Conservation (phyloP, 2,113 vertebrate genomes). For the Psilopsiagon aurifrons region DNA sequence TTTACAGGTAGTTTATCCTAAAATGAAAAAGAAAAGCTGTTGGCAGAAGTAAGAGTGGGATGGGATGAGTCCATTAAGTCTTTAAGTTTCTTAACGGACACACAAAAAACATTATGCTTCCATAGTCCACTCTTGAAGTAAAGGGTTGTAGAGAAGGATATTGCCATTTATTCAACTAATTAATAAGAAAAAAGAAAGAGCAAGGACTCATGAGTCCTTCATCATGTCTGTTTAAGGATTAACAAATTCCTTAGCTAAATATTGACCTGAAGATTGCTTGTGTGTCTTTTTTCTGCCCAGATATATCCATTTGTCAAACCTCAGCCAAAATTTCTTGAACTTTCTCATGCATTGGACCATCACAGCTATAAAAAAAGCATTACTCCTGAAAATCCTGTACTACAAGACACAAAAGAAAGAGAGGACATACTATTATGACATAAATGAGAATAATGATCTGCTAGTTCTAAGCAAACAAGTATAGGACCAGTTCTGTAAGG, state of each 20-base stretch:
- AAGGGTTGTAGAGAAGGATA: not conserved
- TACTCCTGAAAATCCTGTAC: not conserved
- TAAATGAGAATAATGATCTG: not conserved
- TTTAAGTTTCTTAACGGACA: not conserved
- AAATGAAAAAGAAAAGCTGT: not conserved
- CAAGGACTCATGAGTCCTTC: not conserved
- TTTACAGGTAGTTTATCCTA: not conserved
- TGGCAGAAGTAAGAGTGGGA: not conserved
- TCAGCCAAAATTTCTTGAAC: not conserved
- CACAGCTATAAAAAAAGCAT: not conserved
- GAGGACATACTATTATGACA: not conserved
- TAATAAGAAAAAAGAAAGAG: not conserved
- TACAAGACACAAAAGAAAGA: not conserved
- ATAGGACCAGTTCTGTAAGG: not conserved
- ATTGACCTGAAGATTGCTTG: not conserved
- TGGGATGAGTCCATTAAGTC: not conserved
- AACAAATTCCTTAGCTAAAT: not conserved
- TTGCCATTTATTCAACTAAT: not conserved
- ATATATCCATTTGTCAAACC: not conserved
- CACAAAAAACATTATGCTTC: not conserved
- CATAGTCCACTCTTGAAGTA: not conserved
- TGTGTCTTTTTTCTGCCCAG: not conserved
- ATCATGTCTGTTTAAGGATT: not conserved
- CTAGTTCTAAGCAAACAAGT: not conserved
- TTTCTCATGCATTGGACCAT: not conserved